Evolutionary conservation across 2,113 vertebrate genomes (phyloP), one percentile per base, ranked within the genome.

Genomic region (Pterocles gutturalis): DNA sequence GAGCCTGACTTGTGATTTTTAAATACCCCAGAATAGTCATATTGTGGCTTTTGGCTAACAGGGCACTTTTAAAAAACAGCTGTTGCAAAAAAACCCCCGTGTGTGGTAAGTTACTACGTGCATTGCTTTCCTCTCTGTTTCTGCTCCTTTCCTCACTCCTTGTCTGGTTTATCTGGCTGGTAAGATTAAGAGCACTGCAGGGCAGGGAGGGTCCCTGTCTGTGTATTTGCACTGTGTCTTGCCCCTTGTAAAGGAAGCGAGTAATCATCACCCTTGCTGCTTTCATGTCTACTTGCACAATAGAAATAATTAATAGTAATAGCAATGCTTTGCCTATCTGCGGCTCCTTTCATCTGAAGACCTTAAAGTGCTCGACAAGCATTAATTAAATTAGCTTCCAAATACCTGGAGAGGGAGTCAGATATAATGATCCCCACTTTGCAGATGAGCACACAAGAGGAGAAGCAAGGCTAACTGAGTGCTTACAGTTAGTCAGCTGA

Each of bases 251-350:
- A 97, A 93, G 95, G 96, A 97, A 97, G 94, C 38, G 0, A 97
- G 53, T 97, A 93, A 97, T 97, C 80, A 87, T 83, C 92, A 71
- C 83, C 83, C 92, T 79, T 84, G 90, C 57, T 93, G 83, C 96
- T 97, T 97, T 97, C 77, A 93, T 91, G 96, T 95, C 92, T 94
- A 94, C 94, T 95, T 97, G 94, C 95, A 97, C 95, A 97, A 97
- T 97, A 69, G 95, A 95, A 97, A 86, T 94, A 96, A 97, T 97
- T 87, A 94, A 91, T 29, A 76, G 45, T 91, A 96, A 95, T 96
- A 85, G 84, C 45, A 96, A 36, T 84, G 96, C 94, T 97, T 96
- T 97, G 96, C 94, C 92, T 95, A 96, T 97, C 96, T 96, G 86
- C 57, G 65, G 79, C 80, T 87, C 77, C 76, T 97, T 97, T 97